A percentile compares a stretch with the other conserved stretches of the same genome.
These are phyloP conservation scores for Cyanocitta stelleri DNA, from an alignment of 2,113 vertebrate species.

Conservation along the genomic window DNA sequence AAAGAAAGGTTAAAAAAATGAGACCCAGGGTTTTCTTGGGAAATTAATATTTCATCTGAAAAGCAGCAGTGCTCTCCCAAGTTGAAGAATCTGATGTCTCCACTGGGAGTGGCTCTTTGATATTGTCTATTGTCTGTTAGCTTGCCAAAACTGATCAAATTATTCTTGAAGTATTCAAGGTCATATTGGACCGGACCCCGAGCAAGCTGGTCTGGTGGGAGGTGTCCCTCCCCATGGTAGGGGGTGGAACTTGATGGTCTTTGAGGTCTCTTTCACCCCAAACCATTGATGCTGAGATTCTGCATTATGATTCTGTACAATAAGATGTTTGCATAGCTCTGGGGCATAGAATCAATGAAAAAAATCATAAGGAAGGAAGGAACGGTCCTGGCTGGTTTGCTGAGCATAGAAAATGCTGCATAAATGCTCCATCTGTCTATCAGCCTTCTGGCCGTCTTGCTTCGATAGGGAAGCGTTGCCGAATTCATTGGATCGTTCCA, in stretches of 20 bases:
- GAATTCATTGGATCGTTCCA: not conserved
- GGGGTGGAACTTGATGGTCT: not conserved
- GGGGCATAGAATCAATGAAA: not conserved
- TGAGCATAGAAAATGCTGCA: not conserved
- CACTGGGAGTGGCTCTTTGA: not conserved
- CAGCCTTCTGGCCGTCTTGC: not conserved
- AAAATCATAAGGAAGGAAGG: not conserved
- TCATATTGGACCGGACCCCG: accelerated
- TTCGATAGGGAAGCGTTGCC: not conserved
- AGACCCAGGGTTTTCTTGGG: not conserved
- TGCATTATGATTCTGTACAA: not conserved
- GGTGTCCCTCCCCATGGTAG: not conserved
- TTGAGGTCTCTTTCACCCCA: not conserved
- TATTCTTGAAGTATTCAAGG: not conserved
- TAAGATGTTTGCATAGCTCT: not conserved
- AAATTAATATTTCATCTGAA: not conserved
- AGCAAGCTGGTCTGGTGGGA: not conserved
- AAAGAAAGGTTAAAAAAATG: not conserved
- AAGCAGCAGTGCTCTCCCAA: not conserved
- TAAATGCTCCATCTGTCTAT: not conserved
- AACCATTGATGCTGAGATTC: not conserved
- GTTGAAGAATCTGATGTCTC: not conserved
- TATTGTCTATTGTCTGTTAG: not conserved
- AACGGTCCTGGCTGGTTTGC: not conserved
- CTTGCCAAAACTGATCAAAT: not conserved